Base-by-base conservation (phyloP, 2,888 invertebrate genomes). In the Rhamphomyia laevipes region DNA sequence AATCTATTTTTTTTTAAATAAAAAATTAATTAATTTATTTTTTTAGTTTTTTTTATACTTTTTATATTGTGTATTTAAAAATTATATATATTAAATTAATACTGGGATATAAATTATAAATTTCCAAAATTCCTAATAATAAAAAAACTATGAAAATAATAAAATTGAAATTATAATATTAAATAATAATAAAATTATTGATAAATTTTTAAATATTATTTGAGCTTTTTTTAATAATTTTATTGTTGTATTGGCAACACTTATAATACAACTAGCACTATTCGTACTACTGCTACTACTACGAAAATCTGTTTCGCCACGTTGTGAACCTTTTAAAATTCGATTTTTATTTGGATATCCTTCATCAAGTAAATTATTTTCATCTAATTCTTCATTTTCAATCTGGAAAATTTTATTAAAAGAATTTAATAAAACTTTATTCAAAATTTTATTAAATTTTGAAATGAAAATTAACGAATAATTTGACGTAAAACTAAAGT, bases 261-360 rank as follows among this genome's bases (percentile, higher is more conserved):
- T 10, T 53, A 42, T 35, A 54, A 47, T 53, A 61, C 56, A 49
- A 27, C 13, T 35, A 63, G 31, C 38, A 59, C 52, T 46, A 62
- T 49, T n/a, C 13, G 23, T 21, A 23, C 9, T 51, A 59, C 38
- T 50, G 60, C 57, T 53, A 60, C 56, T 54, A 62, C 56, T 52
- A 59, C 53, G 53, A 58, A 56, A 55, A 54, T 61, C 51, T 59
- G 60, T 58, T 49, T 52, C 52, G 35, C 51, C 41, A 45, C 51
- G 43, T 15, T 48, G 48, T 38, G 52, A 47, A 6, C 50, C 49
- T 40, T 47, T 44, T 16, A 40, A 30, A 13, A 45, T 16, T 48
- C 49, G 43, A 51, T 47, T 51, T 30, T 43, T 51, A 48, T 18
- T 27, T 51, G 44, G 31, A 42, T 42, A 42, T 9, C 21, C 13